These are phyloP conservation scores for Mormoops blainvillei DNA, from an alignment of 2,113 vertebrate species.

Conservation along the genomic window DNA sequence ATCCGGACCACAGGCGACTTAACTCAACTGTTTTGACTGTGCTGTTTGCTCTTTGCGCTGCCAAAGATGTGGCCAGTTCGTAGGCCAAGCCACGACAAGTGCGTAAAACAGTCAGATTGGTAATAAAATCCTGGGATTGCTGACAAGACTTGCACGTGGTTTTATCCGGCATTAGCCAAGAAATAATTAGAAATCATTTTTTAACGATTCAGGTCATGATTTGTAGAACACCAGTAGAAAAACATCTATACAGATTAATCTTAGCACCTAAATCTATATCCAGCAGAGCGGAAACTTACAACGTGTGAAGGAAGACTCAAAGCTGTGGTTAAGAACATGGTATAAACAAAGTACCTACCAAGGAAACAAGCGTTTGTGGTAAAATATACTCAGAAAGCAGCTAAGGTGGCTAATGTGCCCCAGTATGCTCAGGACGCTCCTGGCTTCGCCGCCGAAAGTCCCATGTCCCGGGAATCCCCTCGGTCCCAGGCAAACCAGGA, in stretches of 20 bases:
- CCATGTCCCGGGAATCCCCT: not conserved
- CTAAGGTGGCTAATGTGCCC: not conserved
- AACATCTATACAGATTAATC: not conserved
- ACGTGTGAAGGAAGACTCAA: not conserved
- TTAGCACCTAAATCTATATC: not conserved
- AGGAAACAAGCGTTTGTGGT: not conserved
- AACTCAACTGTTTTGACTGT: not conserved
- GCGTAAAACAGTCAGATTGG: not conserved
- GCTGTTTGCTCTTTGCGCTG: not conserved
- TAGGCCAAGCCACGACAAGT: not conserved
- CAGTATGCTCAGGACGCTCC: not conserved
- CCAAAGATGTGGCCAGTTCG: not conserved
- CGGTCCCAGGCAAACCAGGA: not conserved
- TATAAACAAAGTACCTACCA: not conserved
- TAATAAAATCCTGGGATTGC: not conserved
- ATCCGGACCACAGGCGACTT: not conserved
- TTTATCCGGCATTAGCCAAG: not conserved
- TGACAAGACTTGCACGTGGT: not conserved
- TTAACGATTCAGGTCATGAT: not conserved
- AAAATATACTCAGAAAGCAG: not conserved
- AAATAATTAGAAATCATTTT: not conserved
- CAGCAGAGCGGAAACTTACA: not conserved
- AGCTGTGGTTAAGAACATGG: not conserved
- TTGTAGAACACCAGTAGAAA: not conserved
- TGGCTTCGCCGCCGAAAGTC: not conserved